Evolutionary conservation across 2,113 vertebrate genomes (phyloP).

Genomic region (Phaethornis superciliosus): DNA sequence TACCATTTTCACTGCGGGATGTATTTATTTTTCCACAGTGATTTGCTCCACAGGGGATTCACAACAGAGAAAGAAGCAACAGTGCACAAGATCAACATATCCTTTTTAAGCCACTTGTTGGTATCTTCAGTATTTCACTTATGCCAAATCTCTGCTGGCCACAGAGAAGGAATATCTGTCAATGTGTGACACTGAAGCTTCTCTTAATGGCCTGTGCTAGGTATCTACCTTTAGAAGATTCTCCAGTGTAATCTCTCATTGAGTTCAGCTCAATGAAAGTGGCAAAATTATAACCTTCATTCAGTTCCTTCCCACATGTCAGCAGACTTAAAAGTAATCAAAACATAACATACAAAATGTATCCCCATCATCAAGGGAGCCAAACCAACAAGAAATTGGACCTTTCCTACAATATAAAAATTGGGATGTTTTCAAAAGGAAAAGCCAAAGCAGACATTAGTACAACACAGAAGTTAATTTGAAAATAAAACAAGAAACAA

Average conservation of each 20-base stretch:
- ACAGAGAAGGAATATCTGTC: neutral
- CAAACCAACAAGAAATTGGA: neutral
- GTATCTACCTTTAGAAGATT: neutral
- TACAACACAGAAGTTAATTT: neutral
- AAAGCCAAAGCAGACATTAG: neutral
- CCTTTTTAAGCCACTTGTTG: neutral
- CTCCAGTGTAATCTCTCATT: neutral
- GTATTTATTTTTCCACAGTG: neutral
- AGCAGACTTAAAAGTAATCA: constrained; percentile 11
- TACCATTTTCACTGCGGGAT: neutral
- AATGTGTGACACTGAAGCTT: neutral
- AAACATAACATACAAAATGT: neutral
- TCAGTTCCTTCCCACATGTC: neutral
- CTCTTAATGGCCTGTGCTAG: neutral
- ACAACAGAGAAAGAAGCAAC: neutral
- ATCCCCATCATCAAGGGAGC: neutral
- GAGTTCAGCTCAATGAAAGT: neutral
- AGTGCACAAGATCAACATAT: neutral
- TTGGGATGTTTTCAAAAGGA: neutral
- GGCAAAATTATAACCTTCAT: neutral
- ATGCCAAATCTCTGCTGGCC: neutral
- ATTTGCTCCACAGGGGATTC: neutral
- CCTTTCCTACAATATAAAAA: neutral
- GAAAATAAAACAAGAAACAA: neutral
- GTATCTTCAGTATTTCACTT: neutral